Conservation (phyloP, 2,113 vertebrate species). For the Oryzias woworae region DNA sequence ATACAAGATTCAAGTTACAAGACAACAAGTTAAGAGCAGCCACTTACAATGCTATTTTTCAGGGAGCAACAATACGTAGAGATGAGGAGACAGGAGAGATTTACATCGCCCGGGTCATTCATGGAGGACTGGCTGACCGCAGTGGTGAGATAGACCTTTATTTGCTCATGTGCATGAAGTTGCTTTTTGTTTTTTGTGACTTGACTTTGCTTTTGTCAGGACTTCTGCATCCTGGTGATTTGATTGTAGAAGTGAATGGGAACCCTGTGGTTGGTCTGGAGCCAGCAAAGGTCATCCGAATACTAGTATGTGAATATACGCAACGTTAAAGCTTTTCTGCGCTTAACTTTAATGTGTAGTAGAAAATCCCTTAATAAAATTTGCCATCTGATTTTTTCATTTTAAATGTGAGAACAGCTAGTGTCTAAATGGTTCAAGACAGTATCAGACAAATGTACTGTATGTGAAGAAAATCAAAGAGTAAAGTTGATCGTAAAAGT, state of each 20-base stretch:
- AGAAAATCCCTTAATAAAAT: no score
- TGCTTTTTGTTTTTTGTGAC: background rate
- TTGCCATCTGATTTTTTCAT: no score
- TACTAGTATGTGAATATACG: slow-evolving; percentile 78
- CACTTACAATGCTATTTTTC: background rate
- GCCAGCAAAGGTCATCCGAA: slow-evolving; percentile 89
- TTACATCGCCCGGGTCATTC: slow-evolving; percentile 88
- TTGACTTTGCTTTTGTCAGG: slow-evolving; percentile 66
- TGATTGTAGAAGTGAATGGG: slow-evolving; percentile 91
- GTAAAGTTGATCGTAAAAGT: no score
- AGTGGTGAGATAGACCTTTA: slow-evolving; percentile 80
- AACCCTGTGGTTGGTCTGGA: slow-evolving; percentile 85
- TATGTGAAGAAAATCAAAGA: no score
- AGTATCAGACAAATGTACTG: no score
- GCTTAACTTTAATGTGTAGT: no score
- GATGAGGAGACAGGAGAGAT: slow-evolving; percentile 88
- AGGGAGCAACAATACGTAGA: slow-evolving; percentile 93
- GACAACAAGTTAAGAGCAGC: no score
- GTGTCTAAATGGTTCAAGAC: no score
- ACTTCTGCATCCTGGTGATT: slow-evolving; percentile 86
- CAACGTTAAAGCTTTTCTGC: no score
- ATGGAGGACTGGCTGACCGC: slow-evolving; percentile 88
- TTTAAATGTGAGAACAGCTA: no score
- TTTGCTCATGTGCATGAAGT: background rate
- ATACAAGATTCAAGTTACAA: no score